Base-by-base conservation (phyloP, 2,888 invertebrate genomes). In the Pseudococcus jackbeardsleyi region DNA sequence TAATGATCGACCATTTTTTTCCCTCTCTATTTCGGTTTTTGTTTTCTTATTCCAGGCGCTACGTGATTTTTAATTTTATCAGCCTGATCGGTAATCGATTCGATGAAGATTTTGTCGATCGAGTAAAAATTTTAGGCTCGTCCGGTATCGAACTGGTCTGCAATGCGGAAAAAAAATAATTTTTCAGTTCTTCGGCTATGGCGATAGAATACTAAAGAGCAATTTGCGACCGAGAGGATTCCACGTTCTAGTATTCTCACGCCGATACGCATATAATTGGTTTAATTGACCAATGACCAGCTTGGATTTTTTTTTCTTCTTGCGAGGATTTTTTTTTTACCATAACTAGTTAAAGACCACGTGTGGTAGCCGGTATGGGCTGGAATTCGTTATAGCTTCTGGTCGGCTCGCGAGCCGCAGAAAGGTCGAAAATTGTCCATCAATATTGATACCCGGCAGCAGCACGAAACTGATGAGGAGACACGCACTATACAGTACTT, bases 11-110 rank as follows among this genome's bases (percentile, higher is more conserved):
- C 9, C 19, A 9, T 4, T 9, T 64, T 64, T 64, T 64, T 22
- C 42, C 42, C 42, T 42, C 8, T 64, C 6, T 22, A 8, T 64
- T 64, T 19, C 42, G 42, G 42, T 64, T 59, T 64, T 86, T 86
- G 33, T 85, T 85, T 85, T 85, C n/a, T 86, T 86, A 68, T 42
- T 19, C 26, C 19, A n/a, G 9, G 9, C 19, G 72, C 72, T 17
- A 86, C 86, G 86, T 86, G 86, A 86, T 33, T 86, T 86, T 86
- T 86, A 86, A 86, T 86, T 86, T 72, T 85, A 85, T 85, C 64
- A 85, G 42, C 85, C n/a, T 46, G n/a, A n/a, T n/a, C 64, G 50
- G 26, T 64, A 22, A 72, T 68, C 46, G 72, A 86, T 72, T 72
- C 72, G 4, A 9, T n/a, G 46, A 33, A 72, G 72, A 72, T 72